These are phyloP conservation scores for Hypercompe scribonia DNA, from an alignment of 2,888 invertebrate genomes.

Conservation along the genomic window DNA sequence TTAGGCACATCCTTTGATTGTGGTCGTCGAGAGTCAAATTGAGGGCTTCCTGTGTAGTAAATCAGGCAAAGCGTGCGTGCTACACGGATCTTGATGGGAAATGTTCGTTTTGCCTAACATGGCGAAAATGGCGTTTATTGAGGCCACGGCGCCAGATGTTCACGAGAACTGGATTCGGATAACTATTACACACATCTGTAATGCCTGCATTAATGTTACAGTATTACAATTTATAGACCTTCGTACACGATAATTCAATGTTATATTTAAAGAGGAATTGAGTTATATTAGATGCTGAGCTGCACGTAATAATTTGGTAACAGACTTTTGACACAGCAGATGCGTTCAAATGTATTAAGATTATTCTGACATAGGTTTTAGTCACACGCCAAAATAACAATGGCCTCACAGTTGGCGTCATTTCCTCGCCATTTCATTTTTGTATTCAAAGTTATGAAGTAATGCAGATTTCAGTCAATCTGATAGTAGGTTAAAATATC, in stretches of 20 bases:
- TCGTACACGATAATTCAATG: conserved; percentile 12
- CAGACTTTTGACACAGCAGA: neutral
- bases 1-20: conserved; percentile 81
- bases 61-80: conserved; percentile 48
- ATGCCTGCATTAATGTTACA: conserved; percentile 18
- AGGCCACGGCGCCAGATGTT: conserved; percentile 61
- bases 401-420: conserved; percentile 34
- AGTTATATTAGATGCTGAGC: neutral
- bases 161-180: conserved; percentile 49
- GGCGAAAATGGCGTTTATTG: conserved; percentile 51
- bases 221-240: conserved; percentile 15
- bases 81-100: conserved; percentile 45
- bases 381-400: conserved; percentile 50
- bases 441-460: conserved; percentile 12
- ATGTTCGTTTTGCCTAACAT: conserved; percentile 46
- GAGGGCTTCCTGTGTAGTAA: conserved; percentile 70
- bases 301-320: neutral
- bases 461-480: conserved; percentile 6
- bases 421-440: conserved; percentile 39
- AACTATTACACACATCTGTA: conserved; percentile 50
- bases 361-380: conserved; percentile 38
- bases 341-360: conserved; percentile 7
- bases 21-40: conserved; percentile 65
- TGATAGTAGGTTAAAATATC: conserved; percentile 15
- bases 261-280: neutral